Evolutionary conservation across 1,140 invertebrate species (phyloP), one percentile per base, ranked within the genome.

Genomic region (Melipona quadrifasciata): DNA sequence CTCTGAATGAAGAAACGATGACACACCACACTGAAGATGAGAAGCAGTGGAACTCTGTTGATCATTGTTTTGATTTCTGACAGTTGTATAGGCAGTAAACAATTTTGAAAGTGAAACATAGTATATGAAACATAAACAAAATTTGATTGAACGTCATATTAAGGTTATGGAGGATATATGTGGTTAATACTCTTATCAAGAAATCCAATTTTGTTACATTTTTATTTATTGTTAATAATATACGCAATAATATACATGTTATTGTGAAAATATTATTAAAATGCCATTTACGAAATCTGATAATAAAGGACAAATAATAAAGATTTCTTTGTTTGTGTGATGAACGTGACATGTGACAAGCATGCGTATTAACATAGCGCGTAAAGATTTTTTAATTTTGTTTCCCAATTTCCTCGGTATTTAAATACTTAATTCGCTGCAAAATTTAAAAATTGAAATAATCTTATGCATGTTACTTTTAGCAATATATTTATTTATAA

Each of bases 381-480:
- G 64, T 81, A 81, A 64, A 81, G 21, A 81, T 65, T 65, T 81
- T 81, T 81, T 5, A n/a, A 61, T n/a, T n/a, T 61, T n/a, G n/a
- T 61, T 81, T 58, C 10, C 21, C 31, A 14, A 68, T 71, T 58
- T 47, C 21, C 10, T 24, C 27, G 19, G 39, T 61, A 81, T 51
- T 81, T n/a, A 58, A 51, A 61, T 81, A 12, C 27, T 81, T 51
- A 68, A 19, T 47, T 65, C 19, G 47, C 51, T 58, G n/a, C 2
- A 74, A 64, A n/a, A 12, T 21, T 34, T 34, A 12, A 51, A 34
- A 34, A 51, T 6, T 17, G 14, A 53, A 57, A 19, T 34, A 17
- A 31, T 31, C 11, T 68, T 31, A 11, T 12, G 12, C 10, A 61
- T n/a, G 27, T 24, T 55, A 55, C 11, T 31, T 79, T 55, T 53